Conservation (phyloP, 2,888 invertebrate species). For the Drosophila kambysellisi region DNA sequence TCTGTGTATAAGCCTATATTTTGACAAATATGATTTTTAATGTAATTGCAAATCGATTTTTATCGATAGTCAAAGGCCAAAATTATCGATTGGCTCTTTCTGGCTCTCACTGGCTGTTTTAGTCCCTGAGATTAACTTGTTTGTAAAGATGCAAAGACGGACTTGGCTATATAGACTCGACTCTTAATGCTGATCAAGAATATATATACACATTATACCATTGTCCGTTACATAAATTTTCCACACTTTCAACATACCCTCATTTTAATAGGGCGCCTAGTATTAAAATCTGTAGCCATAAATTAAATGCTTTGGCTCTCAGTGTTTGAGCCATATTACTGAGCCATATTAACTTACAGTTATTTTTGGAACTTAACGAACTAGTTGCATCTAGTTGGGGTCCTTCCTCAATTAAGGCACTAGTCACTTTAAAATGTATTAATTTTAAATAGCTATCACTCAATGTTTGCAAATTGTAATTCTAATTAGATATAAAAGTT, state of each 20-base stretch:
- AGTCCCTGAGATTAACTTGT: neutral
- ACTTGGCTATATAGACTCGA: neutral
- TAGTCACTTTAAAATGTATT: neutral
- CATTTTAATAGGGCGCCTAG: neutral
- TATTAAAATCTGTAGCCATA: neutral
- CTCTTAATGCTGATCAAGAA: neutral
- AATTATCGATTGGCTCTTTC: neutral
- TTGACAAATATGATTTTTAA: neutral
- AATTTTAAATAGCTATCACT: neutral
- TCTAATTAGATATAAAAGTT: neutral
- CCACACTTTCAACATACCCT: neutral
- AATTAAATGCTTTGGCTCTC: neutral
- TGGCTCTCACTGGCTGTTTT: rapidly evolving
- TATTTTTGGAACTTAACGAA: neutral
- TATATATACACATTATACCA: too few relatives aligned
- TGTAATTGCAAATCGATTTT: neutral
- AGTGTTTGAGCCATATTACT: neutral
- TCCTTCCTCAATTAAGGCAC: neutral
- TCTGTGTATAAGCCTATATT: neutral
- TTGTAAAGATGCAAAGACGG: neutral
- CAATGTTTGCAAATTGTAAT: too few relatives aligned
- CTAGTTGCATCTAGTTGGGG: neutral
- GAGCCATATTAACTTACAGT: neutral
- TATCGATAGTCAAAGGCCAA: neutral
- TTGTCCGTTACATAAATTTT: neutral